A percentile compares a stretch with the other conserved stretches of the same genome.
Evolutionary conservation across 2,113 vertebrate species (phyloP).

Genomic region (Indicator maculatus): DNA sequence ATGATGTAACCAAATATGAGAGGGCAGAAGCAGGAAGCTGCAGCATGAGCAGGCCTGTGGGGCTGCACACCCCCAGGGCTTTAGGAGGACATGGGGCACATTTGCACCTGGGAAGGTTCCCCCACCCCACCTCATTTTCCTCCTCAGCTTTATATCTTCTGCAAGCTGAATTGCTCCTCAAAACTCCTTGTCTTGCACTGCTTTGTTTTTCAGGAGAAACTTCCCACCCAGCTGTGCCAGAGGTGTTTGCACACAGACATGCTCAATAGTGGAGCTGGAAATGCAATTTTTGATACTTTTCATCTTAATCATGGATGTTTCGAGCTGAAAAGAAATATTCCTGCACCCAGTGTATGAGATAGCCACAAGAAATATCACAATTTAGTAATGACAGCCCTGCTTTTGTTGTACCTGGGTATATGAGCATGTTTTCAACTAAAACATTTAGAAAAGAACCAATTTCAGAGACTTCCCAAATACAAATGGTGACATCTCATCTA

Average conservation of each 20-base stretch:
- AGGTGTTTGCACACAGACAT: not conserved
- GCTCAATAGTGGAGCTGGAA: slow-evolving; percentile 9
- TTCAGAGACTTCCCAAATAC: slow-evolving; percentile 26
- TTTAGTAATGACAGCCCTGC: slow-evolving; percentile 4
- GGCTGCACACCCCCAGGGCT: not conserved
- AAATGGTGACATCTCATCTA: slow-evolving; percentile 4
- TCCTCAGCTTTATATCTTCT: not conserved
- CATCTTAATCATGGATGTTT: slow-evolving; percentile 52
- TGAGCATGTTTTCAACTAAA: slow-evolving; percentile 20
- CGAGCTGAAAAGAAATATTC: slow-evolving; percentile 34
- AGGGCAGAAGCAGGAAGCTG: not conserved
- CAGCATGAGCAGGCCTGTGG: not conserved
- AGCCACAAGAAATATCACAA: slow-evolving; percentile 11
- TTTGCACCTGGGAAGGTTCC: not conserved
- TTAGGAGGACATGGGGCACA: rapidly evolving
- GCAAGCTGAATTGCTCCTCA: not conserved
- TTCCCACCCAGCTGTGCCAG: rapidly evolving
- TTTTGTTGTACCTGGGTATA: not conserved
- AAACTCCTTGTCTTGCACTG: not conserved
- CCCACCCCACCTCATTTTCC: not conserved
- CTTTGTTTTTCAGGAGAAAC: not conserved
- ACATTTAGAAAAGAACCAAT: slow-evolving; percentile 6
- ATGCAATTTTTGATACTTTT: slow-evolving; percentile 19
- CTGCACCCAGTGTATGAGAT: not conserved
- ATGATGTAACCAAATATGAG: not conserved